phyloP scores from a whole-genome alignment of 2,888 invertebrate species.

The Epinotia demarniana region DNA sequence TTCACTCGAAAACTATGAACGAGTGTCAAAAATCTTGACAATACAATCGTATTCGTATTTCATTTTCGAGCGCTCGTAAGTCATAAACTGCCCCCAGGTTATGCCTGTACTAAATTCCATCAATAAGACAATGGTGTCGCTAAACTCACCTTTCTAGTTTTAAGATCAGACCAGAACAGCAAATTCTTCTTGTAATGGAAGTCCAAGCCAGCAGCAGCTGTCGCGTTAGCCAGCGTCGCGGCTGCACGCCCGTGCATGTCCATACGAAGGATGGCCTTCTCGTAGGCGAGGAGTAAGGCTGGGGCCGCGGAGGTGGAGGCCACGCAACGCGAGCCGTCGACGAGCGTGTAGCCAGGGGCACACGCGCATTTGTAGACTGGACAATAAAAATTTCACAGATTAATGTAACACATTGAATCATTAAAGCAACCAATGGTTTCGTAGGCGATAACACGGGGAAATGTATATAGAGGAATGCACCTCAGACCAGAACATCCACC shows the following conservation, averaged over 20 bases:
- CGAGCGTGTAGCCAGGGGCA: slow-evolving; percentile 89
- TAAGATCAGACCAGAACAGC: slow-evolving; percentile 95
- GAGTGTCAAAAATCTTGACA: too few relatives aligned
- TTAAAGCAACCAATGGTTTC: too few relatives aligned
- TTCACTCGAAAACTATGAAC: too few relatives aligned
- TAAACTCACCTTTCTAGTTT: slow-evolving; percentile 89
- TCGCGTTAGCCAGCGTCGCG: slow-evolving; percentile 90
- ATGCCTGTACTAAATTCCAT: too few relatives aligned
- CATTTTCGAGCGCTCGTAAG: too few relatives aligned
- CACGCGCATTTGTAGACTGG: slow-evolving; percentile 92
- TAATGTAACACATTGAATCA: too few relatives aligned
- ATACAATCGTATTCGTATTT: too few relatives aligned
- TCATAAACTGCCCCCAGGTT: too few relatives aligned
- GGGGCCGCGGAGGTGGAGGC: slow-evolving; percentile 84
- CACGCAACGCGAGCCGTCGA: slow-evolving; percentile 85
- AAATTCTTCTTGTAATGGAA: slow-evolving; percentile 91
- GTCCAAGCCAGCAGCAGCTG: slow-evolving; percentile 94
- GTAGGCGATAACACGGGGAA: too few relatives aligned
- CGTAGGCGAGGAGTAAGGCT: slow-evolving; percentile 88
- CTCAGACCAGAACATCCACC: too few relatives aligned
- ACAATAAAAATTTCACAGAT: slow-evolving; percentile 4
- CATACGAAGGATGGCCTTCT: slow-evolving; percentile 89
- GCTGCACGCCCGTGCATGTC: slow-evolving; percentile 87
- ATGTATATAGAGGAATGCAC: too few relatives aligned
- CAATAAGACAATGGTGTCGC: too few relatives aligned